Evolutionary conservation across 2,888 invertebrate genomes (phyloP).

Genomic region (Cyaniris semiargus): DNA sequence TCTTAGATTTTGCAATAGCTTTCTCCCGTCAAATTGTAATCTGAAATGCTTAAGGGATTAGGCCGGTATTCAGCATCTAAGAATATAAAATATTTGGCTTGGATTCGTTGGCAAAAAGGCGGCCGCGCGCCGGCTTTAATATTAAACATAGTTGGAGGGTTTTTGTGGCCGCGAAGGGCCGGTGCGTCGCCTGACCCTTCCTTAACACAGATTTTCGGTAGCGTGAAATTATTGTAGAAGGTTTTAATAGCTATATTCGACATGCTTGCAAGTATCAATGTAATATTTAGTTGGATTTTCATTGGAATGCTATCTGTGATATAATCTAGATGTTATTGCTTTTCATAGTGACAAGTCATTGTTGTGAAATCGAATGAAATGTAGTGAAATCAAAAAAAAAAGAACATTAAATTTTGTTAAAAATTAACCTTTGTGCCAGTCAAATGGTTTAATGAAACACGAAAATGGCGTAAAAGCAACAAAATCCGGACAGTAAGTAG

Average conservation of each 20-base stretch:
- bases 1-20: background rate
- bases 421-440: background rate
- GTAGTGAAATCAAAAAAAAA: background rate
- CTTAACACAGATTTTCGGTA: conserved; percentile 62
- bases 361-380: background rate
- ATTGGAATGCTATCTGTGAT: background rate
- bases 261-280: conserved; percentile 39
- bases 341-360: background rate
- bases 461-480: background rate
- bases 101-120: conserved; percentile 46
- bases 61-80: background rate
- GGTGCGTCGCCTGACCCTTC: conserved; percentile 76
- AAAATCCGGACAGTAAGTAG: background rate
- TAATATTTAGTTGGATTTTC: background rate
- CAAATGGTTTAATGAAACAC: background rate
- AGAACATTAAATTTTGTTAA: background rate
- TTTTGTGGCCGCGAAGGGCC: conserved; percentile 64
- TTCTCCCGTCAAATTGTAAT: background rate
- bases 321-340: background rate
- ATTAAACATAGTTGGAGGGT: conserved; percentile 76
- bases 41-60: background rate
- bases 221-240: conserved; percentile 45
- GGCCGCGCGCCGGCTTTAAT: conserved; percentile 70
- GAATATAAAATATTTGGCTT: conserved; percentile 39
- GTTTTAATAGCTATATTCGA: conserved; percentile 45